These are phyloP conservation scores for Hormiphora californensis DNA, from an alignment of 37 sponge, comb jelly and placozoan species.

Conservation along the genomic window DNA sequence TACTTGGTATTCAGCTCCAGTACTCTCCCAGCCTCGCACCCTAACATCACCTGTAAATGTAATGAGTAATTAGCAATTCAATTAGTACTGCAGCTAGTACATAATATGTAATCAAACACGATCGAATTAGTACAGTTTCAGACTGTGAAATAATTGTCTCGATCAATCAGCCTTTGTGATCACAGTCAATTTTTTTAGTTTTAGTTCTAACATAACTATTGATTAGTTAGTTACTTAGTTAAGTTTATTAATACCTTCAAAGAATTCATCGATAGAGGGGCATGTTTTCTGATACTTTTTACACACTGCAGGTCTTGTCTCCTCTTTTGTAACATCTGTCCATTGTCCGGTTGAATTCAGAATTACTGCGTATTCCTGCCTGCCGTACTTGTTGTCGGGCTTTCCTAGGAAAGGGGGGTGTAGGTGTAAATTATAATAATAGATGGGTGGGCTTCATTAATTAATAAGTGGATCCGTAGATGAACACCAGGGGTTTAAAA, in stretches of 20 bases:
- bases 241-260: not conserved
- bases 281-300: not conserved
- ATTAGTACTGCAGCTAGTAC: not conserved
- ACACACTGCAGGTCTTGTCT: not conserved
- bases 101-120: too few relatives aligned
- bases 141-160: too few relatives aligned
- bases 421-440: too few relatives aligned
- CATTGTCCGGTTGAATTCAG: not conserved
- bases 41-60: not conserved
- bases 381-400: slow-evolving; percentile 21
- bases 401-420: too few relatives aligned
- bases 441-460: too few relatives aligned
- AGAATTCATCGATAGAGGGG: not conserved
- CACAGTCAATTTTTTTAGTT: too few relatives aligned
- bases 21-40: not conserved
- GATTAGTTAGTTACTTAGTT: too few relatives aligned
- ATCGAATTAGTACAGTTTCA: too few relatives aligned
- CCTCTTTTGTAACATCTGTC: not conserved
- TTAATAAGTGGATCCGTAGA: too few relatives aligned
- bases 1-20: not conserved
- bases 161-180: too few relatives aligned
- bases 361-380: not conserved
- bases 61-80: not conserved
- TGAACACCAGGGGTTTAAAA: too few relatives aligned
- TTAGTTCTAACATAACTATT: too few relatives aligned